Percentiles rank a stretch among this genome's conserved stretches.
phyloP scores from a whole-genome alignment of 2,888 invertebrate species.

The Hypena proboscidalis region DNA sequence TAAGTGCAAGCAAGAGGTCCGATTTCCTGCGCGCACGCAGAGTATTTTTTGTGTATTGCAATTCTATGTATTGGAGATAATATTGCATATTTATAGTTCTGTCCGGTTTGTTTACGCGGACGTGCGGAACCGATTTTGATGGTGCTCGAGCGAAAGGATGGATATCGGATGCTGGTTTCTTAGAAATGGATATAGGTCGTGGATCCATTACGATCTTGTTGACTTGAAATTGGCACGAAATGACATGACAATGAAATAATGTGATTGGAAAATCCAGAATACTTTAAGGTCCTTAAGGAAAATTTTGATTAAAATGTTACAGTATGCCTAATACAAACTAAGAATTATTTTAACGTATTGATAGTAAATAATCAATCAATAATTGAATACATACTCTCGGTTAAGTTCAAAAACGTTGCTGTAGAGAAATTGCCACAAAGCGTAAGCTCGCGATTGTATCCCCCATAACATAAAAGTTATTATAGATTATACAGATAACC shows the following conservation, averaged over 20 bases:
- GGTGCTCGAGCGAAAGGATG: constrained; percentile 13
- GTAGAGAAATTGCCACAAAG: background rate
- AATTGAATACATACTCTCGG: too few relatives aligned
- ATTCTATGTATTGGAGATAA: constrained; percentile 49
- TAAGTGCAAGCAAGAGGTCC: constrained; percentile 33
- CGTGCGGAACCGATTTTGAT: constrained; percentile 43
- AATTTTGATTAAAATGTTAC: too few relatives aligned
- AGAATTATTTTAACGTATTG: too few relatives aligned
- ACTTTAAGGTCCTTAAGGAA: too few relatives aligned
- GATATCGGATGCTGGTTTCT: constrained; percentile 12
- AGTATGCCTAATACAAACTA: too few relatives aligned
- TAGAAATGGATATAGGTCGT: background rate
- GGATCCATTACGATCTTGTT: background rate
- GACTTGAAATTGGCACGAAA: too few relatives aligned
- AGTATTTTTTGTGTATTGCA: constrained; percentile 52
- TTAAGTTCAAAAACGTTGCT: background rate
- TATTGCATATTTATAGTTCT: constrained; percentile 39
- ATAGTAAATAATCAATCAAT: too few relatives aligned
- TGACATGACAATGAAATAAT: too few relatives aligned
- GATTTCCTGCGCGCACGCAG: constrained; percentile 59
- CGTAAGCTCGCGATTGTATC: constrained; percentile 2
- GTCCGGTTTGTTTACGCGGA: constrained; percentile 33
- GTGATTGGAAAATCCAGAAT: too few relatives aligned
- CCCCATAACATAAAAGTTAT: constrained; percentile 49
- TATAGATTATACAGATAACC: constrained; percentile 66